phyloP scores from a whole-genome alignment of 2,888 invertebrate genomes.

The Adelognathus sp. region DNA sequence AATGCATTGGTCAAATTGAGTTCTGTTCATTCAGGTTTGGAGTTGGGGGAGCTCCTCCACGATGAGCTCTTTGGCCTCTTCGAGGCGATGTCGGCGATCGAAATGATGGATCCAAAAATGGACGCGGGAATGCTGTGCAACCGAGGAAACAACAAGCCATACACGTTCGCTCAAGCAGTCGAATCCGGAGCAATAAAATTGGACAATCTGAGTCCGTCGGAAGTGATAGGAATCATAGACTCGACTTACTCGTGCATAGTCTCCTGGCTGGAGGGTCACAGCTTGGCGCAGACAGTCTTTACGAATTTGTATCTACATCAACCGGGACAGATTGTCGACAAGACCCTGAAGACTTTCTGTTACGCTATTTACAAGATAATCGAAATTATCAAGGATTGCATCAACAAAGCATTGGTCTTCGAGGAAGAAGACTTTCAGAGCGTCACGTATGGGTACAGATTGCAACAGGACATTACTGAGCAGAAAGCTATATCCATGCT shows the following conservation, averaged over 20 bases:
- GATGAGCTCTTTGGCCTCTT: conserved; percentile 95
- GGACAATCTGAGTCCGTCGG: conserved; percentile 88
- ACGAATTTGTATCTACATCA: conserved; percentile 97
- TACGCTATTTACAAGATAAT: conserved; percentile 94
- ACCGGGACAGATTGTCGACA: conserved; percentile 92
- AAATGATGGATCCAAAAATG: conserved; percentile 99
- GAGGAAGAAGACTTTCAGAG: conserved; percentile 99
- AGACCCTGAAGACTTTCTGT: conserved; percentile 92
- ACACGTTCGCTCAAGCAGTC: conserved; percentile 93
- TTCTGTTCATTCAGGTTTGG: conserved; percentile 86
- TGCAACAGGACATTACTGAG: conserved; percentile 92
- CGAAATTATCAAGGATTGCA: conserved; percentile 93
- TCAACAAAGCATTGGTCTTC: conserved; percentile 93
- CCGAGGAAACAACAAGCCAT: conserved; percentile 91
- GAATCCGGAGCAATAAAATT: conserved; percentile 91
- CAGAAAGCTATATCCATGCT: conserved; percentile 91
- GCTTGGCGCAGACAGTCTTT: conserved; percentile 97
- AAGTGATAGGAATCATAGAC: conserved; percentile 96
- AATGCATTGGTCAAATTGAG: no score
- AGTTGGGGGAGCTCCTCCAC: conserved; percentile 95
- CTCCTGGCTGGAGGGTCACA: conserved; percentile 98
- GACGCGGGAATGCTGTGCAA: conserved; percentile 99
- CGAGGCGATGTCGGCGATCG: conserved; percentile 99
- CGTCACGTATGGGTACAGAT: conserved; percentile 93
- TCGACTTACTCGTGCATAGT: conserved; percentile 96